Conservation (phyloP, 1,140 invertebrate species). For the Grapholita molesta region DNA sequence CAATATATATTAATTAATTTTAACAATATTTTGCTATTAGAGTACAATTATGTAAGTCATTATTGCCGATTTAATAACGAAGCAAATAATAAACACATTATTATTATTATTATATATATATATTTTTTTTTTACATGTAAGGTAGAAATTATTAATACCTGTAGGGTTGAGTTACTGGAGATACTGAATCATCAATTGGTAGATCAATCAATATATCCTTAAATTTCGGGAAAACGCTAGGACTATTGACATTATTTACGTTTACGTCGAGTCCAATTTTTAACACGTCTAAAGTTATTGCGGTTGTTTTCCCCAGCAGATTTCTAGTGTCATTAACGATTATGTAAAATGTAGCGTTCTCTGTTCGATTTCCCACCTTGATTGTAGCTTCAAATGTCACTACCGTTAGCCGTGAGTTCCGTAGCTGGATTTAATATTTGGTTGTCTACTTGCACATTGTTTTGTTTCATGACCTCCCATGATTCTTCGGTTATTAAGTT, state of each 20-base stretch:
- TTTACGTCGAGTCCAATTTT: not conserved
- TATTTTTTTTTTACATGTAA: too few relatives aligned
- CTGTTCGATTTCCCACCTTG: not conserved
- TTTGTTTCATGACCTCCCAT: not conserved
- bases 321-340: slow-evolving; percentile 12
- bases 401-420: slow-evolving; percentile 4
- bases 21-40: too few relatives aligned
- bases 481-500: slow-evolving; percentile 17
- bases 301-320: slow-evolving; percentile 3
- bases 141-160: too few relatives aligned
- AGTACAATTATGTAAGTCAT: too few relatives aligned
- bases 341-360: not conserved
- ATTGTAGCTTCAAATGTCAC: slow-evolving; percentile 16
- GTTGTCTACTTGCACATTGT: not conserved
- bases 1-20: too few relatives aligned
- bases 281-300: not conserved
- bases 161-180: slow-evolving; percentile 4
- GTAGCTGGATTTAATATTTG: not conserved
- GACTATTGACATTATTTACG: not conserved
- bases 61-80: too few relatives aligned
- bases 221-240: slow-evolving; percentile 13
- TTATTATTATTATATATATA: too few relatives aligned
- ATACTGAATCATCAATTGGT: not conserved
- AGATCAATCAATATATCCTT: slow-evolving; percentile 13
- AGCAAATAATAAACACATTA: too few relatives aligned